Base-by-base conservation (phyloP, 1,140 invertebrate species). In the Laupala kohalensis region DNA sequence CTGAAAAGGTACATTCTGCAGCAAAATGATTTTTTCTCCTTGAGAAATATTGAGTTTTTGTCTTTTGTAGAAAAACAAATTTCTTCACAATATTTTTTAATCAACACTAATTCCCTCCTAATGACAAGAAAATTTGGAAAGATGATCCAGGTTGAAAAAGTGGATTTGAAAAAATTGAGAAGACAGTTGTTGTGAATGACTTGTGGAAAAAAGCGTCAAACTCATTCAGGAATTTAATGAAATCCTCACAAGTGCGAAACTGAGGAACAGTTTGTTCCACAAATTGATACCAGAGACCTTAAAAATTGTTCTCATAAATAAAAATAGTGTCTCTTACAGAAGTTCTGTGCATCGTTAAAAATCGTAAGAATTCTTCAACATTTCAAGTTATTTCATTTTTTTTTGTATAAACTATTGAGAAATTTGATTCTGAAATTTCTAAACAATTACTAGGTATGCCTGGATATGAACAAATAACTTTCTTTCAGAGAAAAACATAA, bases 111-210 rank as follows among this genome's bases (percentile, higher is more conserved):
- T 66, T 66, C 1, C 65, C 23, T n/a, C 1, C 9, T 27, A 66
- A 66, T 13, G 4, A 4, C 65, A 9, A 1, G 1, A 13, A 9
- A 53, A 53, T 53, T 2, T 4, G 37, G 1, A 4, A 53, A 23
- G 5, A 5, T 65, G 67, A 69, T 69, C 6, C 67, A 25, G 67
- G 3, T 69, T 69, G 26, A 1, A 69, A 69, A 69, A 1, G 67
- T 6, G 15, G 6, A 69, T 2, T 69, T 69, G 15, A 3, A 69
- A 69, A 69, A 37, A 15, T 69, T 69, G 3, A 69, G 26, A 69
- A 69, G 67, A 6, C 4, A 69, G 67, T 69, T 69, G 76, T 74
- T 70, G 76, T 78, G 1, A 79, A 80, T 74, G 77, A 79, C 71
- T 70, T 24, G 78, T 76, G 24, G 77, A 79, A 75, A 77, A 23